These are phyloP conservation scores for Patiria pectinifera DNA, from an alignment of 53 echinoderm and acorn worm species.

Conservation along the genomic window DNA sequence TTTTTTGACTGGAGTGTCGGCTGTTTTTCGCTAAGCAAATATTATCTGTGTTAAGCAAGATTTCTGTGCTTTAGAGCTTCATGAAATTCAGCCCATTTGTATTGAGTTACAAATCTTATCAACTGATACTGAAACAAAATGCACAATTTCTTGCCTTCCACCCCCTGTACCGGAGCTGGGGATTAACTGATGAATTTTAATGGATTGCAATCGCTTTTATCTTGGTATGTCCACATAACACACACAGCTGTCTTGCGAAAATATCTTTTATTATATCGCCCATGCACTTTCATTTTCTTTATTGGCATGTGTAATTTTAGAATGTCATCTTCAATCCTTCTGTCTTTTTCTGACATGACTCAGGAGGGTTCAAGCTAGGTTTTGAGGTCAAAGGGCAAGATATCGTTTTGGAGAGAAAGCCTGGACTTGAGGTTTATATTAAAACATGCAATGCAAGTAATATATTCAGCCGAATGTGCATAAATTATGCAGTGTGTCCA, in stretches of 20 bases:
- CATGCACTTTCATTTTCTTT: neutral
- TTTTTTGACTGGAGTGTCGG: too few species aligned
- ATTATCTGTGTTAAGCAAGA: too few species aligned
- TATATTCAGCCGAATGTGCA: too few species aligned
- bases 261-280: neutral
- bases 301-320: neutral
- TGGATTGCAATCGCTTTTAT: neutral
- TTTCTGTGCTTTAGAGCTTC: too few species aligned
- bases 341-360: neutral
- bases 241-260: conserved; percentile 20
- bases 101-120: too few species aligned
- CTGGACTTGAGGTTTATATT: neutral
- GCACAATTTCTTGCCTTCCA: neutral
- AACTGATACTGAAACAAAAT: too few species aligned
- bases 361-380: neutral
- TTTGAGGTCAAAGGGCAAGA: neutral
- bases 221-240: neutral
- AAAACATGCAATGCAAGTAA: too few species aligned
- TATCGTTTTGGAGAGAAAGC: neutral
- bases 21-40: too few species aligned
- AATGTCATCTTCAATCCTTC: conserved; percentile 11
- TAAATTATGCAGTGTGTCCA: too few species aligned
- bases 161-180: neutral
- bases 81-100: too few species aligned
- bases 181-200: conserved; percentile 12